Conservation (phyloP, 1,140 invertebrate genomes). For the Nymphalis io region DNA sequence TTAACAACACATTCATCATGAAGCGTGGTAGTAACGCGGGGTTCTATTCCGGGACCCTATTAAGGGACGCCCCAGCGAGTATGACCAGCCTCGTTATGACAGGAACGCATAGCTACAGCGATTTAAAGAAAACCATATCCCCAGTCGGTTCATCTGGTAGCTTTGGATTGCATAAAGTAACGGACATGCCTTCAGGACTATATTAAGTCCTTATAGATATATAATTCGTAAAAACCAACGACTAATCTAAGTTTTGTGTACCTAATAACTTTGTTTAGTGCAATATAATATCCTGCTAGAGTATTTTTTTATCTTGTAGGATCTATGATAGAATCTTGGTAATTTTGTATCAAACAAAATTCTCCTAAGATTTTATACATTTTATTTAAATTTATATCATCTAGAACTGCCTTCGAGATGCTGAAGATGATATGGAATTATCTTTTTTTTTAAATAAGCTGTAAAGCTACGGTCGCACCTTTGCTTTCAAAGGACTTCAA, state of each 20-base stretch:
- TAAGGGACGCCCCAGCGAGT: slow-evolving; percentile 71
- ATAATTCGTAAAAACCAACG: slow-evolving; percentile 69
- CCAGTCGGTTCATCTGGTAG: slow-evolving; percentile 66
- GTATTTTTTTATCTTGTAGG: slow-evolving; percentile 38
- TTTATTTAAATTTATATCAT: slow-evolving; percentile 12
- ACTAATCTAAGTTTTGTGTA: slow-evolving; percentile 73
- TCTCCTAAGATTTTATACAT: slow-evolving; percentile 63
- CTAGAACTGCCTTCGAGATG: slow-evolving; percentile 7
- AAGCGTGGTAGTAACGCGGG: slow-evolving; percentile 83
- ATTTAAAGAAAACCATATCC: slow-evolving; percentile 68
- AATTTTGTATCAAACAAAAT: slow-evolving; percentile 78
- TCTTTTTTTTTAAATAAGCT: neutral
- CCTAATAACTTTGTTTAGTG: slow-evolving; percentile 68
- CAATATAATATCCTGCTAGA: slow-evolving; percentile 63
- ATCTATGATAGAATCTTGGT: slow-evolving; percentile 62
- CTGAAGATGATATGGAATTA: slow-evolving; percentile 8
- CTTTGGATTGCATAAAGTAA: slow-evolving; percentile 82
- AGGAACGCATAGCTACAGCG: slow-evolving; percentile 69
- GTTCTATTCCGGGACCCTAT: slow-evolving; percentile 82
- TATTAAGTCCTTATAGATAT: slow-evolving; percentile 75
- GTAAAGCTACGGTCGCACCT: no score
- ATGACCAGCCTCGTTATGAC: slow-evolving; percentile 70
- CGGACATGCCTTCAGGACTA: slow-evolving; percentile 87
- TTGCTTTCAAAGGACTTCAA: neutral
- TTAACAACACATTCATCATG: slow-evolving; percentile 79